A percentile compares a stretch with the other conserved stretches of the same genome.
Evolutionary conservation across 2,888 invertebrate genomes (phyloP).

Genomic region (Caenorhabditis uteleia): DNA sequence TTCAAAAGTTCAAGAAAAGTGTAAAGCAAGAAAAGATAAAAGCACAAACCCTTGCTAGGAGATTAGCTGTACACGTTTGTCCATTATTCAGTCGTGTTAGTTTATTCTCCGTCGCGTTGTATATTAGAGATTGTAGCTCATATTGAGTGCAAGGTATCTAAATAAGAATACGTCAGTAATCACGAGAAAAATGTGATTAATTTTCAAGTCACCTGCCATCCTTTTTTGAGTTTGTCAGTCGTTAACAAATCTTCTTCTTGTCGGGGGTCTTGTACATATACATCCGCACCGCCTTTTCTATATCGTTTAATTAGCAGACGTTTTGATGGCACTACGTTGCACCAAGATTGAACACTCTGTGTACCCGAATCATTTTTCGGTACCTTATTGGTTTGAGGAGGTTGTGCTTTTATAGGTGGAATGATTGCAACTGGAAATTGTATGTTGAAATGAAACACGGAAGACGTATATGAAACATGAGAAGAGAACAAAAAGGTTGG

Average conservation of each 20-base stretch:
- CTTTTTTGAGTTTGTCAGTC: conserved; percentile 48
- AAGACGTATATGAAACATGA: too few relatives aligned
- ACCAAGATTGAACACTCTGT: conserved; percentile 18
- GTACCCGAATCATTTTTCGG: neutral
- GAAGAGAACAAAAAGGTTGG: too few relatives aligned
- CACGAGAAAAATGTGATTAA: conserved; percentile 2
- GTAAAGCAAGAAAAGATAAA: too few relatives aligned
- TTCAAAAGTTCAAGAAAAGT: too few relatives aligned
- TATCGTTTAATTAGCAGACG: conserved; percentile 19
- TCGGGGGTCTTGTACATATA: conserved; percentile 56
- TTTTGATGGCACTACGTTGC: conserved; percentile 11
- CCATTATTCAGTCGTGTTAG: conserved; percentile 12
- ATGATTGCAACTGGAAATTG: too few relatives aligned
- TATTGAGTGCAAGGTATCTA: conserved; percentile 40
- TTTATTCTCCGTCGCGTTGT: conserved; percentile 41
- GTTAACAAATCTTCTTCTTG: conserved; percentile 62
- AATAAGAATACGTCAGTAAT: conserved; percentile 12
- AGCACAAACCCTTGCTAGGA: conserved; percentile 24
- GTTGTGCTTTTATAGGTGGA: too few relatives aligned
- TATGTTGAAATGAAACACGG: too few relatives aligned
- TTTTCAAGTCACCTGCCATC: conserved; percentile 46
- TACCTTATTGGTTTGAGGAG: too few relatives aligned
- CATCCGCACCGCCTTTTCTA: conserved; percentile 51
- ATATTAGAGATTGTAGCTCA: conserved; percentile 59
- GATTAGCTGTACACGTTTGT: conserved; percentile 1